Conservation (phyloP, 1,140 invertebrate genomes). For the Drosophila pallidifrons region DNA sequence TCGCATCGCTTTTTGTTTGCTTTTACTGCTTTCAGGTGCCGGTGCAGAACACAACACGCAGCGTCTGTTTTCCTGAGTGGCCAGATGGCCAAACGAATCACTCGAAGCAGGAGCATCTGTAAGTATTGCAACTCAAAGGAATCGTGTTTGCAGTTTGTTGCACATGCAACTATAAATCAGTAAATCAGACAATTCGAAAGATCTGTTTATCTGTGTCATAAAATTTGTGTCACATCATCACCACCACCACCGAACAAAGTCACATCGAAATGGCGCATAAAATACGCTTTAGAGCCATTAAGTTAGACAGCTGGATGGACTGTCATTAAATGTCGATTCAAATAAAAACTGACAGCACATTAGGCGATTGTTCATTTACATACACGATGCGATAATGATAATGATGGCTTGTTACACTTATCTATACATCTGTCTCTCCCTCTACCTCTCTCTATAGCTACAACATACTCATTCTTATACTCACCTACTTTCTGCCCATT, state of each 20-base stretch:
- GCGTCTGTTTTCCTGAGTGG: conserved; percentile 93
- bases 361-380: conserved; percentile 13
- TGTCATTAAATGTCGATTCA: conserved; percentile 71
- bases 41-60: conserved; percentile 86
- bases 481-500: conserved; percentile 98
- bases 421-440: conserved; percentile 16
- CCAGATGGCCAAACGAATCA: conserved; percentile 90
- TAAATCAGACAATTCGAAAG: conserved; percentile 45
- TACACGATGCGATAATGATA: conserved; percentile 9
- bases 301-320: conserved; percentile 16
- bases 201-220: conserved; percentile 43
- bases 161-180: conserved; percentile 46
- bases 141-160: conserved; percentile 19
- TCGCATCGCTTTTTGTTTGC: conserved; percentile 8
- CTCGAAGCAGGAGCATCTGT: conserved; percentile 92
- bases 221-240: not conserved
- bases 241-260: not conserved
- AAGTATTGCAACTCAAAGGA: conserved; percentile 85
- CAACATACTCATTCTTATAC: conserved; percentile 93
- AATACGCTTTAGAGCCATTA: conserved; percentile 56
- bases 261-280: conserved; percentile 23
- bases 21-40: conserved; percentile 30
- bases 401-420: conserved; percentile 19
- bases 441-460: conserved; percentile 87
- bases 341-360: conserved; percentile 48